A percentile compares a stretch with the other conserved stretches of the same genome.
Evolutionary conservation across 2,888 invertebrate genomes (phyloP).

Genomic region (Athalia circularis): DNA sequence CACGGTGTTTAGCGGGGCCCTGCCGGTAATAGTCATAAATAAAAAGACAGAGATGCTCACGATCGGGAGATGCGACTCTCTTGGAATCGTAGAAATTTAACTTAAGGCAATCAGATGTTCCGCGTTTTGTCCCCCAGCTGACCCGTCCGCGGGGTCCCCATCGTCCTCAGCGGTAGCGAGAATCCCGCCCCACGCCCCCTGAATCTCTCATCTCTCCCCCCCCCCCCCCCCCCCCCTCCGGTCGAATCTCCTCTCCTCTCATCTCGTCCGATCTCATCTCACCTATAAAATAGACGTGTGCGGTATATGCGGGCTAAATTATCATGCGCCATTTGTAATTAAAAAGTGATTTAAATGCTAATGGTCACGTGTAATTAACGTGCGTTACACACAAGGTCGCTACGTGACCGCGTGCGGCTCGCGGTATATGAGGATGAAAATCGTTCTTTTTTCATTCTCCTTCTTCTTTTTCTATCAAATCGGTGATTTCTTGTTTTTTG

Average conservation of each 20-base stretch:
- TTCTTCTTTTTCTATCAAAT: background rate
- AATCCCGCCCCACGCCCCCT: slow-evolving; percentile 2
- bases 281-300: background rate
- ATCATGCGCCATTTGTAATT: slow-evolving; percentile 61
- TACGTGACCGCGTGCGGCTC: slow-evolving; percentile 23
- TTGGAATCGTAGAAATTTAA: background rate
- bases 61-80: background rate
- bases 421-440: background rate
- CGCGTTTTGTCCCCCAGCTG: background rate
- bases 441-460: background rate
- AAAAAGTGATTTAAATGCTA: slow-evolving; percentile 68
- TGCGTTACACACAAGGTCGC: slow-evolving; percentile 57
- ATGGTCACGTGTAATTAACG: slow-evolving; percentile 63
- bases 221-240: no score
- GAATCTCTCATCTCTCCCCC: background rate
- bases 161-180: slow-evolving; percentile 18
- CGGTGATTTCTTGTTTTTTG: slow-evolving; percentile 20
- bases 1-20: slow-evolving; percentile 35
- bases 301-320: slow-evolving; percentile 40
- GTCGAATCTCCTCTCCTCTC: no score
- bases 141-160: background rate
- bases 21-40: slow-evolving; percentile 25
- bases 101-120: background rate
- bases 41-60: slow-evolving; percentile 30
- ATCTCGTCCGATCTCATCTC: background rate